Percentiles rank a stretch among this genome's conserved stretches.
Evolutionary conservation across 2,113 vertebrate species (phyloP).

Genomic region (Suncus etruscus): DNA sequence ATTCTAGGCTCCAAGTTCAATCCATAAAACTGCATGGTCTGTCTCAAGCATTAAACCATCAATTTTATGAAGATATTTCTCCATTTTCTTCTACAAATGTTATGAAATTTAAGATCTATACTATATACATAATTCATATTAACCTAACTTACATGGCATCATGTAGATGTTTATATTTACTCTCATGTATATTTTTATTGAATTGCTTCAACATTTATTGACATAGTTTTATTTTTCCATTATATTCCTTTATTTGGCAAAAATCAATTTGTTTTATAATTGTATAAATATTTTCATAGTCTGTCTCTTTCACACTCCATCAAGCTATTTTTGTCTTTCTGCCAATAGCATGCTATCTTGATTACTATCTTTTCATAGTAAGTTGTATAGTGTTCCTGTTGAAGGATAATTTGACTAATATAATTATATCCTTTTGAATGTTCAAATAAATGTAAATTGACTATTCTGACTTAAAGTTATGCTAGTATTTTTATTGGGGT

Average conservation of each 20-base stretch:
- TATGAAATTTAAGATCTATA: too few species aligned
- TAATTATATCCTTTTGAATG: background rate
- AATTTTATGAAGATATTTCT: background rate
- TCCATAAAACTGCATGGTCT: too few species aligned
- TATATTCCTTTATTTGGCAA: slow-evolving; percentile 2
- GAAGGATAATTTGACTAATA: background rate
- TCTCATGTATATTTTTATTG: background rate
- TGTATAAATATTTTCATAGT: background rate
- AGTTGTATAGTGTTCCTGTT: background rate
- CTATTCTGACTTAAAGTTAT: background rate
- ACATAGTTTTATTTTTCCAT: background rate
- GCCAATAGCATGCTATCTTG: background rate
- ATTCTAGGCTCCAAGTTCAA: too few species aligned
- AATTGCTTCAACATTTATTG: slow-evolving; percentile 4
- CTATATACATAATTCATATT: background rate
- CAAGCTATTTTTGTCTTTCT: background rate
- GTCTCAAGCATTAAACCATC: too few species aligned
- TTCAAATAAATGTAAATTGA: background rate
- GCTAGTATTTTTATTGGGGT: background rate
- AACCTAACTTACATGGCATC: background rate
- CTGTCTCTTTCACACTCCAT: background rate
- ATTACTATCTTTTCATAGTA: background rate
- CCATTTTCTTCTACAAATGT: too few species aligned
- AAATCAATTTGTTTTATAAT: background rate
- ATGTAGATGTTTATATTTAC: background rate